Conservation (phyloP, 2,888 invertebrate genomes). For the Acanthoscelides obtectus region DNA sequence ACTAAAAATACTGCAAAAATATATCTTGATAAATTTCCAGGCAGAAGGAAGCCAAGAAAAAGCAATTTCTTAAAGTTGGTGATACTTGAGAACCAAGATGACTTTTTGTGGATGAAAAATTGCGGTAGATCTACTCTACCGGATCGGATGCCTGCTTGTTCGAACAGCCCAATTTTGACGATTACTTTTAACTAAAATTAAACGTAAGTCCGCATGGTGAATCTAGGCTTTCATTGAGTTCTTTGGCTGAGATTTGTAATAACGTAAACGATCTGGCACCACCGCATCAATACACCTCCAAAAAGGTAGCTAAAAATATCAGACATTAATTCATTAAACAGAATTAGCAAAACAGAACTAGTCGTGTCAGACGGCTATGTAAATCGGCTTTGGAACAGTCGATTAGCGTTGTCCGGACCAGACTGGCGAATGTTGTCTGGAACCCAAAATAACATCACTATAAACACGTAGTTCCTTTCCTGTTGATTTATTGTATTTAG, state of each 20-base stretch:
- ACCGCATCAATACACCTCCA: neutral
- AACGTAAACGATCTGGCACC: neutral
- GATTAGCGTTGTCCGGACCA: neutral
- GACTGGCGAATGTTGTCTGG: neutral
- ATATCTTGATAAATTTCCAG: no score
- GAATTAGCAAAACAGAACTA: neutral
- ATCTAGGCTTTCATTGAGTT: no score
- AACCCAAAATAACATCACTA: neutral
- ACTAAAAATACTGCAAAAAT: no score
- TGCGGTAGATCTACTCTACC: no score
- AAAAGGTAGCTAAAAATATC: neutral
- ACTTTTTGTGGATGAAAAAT: no score
- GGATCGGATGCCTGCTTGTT: no score
- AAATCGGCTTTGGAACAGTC: neutral
- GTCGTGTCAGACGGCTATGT: neutral
- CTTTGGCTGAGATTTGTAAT: neutral
- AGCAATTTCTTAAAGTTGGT: no score
- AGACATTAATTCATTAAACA: neutral
- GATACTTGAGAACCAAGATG: no score
- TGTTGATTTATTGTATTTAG: neutral
- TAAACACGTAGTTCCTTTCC: neutral
- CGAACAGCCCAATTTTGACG: no score
- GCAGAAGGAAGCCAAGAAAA: no score
- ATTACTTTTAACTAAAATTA: no score
- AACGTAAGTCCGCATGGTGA: no score